These are phyloP conservation scores for Diplodus sargus DNA, from an alignment of 2,797 vertebrate genomes.

Conservation along the genomic window DNA sequence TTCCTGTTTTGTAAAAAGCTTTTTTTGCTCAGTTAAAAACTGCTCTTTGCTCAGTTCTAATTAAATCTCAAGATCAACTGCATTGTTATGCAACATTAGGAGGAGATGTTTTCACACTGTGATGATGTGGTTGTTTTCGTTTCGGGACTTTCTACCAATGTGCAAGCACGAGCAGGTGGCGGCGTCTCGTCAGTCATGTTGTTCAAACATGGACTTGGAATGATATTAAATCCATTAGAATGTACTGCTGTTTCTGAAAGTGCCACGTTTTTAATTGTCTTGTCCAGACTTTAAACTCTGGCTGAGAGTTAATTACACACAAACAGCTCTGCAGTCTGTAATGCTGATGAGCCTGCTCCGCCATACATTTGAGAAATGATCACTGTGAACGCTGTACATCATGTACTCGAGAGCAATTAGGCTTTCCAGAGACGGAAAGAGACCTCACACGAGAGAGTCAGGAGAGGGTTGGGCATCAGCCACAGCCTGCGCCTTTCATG, in stretches of 20 bases:
- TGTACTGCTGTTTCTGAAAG: constrained; percentile 11
- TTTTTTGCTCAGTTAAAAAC: no score
- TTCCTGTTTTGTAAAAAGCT: neutral
- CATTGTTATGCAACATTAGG: neutral
- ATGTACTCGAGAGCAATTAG: constrained; percentile 17
- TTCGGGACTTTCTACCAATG: neutral
- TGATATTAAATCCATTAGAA: constrained; percentile 21
- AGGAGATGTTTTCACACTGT: neutral
- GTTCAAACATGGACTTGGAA: constrained; percentile 6
- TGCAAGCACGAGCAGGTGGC: constrained; percentile 12
- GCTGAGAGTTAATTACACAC: constrained; percentile 13
- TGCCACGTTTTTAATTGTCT: constrained; percentile 3
- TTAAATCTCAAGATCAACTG: neutral
- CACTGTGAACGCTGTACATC: neutral
- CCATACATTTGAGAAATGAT: constrained; percentile 23
- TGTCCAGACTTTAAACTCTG: constrained; percentile 8
- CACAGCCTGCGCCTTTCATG: neutral
- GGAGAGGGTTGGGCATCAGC: neutral
- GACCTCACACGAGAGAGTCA: neutral
- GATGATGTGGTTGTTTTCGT: neutral
- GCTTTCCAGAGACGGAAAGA: neutral
- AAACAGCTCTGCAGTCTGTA: constrained; percentile 31
- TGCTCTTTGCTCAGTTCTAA: neutral
- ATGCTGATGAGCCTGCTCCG: constrained; percentile 23
- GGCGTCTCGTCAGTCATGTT: constrained; percentile 25